Percentiles rank a stretch among this genome's conserved stretches.
Evolutionary conservation across 2,888 invertebrate species (phyloP).

Genomic region (Oligia fasciuncula): DNA sequence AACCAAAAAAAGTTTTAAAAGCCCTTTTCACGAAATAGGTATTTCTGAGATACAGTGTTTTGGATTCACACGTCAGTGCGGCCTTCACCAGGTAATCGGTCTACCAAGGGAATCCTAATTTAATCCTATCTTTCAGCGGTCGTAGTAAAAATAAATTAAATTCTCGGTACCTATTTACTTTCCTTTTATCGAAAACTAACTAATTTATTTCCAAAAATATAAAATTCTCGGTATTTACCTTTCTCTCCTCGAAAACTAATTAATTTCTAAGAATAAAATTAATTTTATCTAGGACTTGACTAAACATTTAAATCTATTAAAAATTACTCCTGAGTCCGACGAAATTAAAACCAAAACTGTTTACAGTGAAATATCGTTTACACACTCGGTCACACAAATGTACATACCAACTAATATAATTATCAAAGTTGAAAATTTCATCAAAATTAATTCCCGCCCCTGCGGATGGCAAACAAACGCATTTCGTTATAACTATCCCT

Average conservation of each 20-base stretch:
- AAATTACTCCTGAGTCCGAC: slow-evolving; percentile 14
- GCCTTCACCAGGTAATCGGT: not conserved
- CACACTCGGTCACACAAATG: slow-evolving; percentile 36
- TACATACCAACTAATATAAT: slow-evolving; percentile 38
- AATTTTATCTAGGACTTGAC: not conserved
- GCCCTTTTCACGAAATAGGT: no score
- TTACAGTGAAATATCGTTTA: slow-evolving; percentile 27
- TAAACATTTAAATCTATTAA: slow-evolving; percentile 23
- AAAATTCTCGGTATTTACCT: not conserved
- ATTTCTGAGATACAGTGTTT: no score
- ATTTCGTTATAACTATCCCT: slow-evolving; percentile 76
- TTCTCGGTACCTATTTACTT: not conserved
- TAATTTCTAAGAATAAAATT: slow-evolving; percentile 7
- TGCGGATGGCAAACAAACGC: slow-evolving; percentile 61
- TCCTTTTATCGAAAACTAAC: not conserved
- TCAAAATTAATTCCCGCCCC: slow-evolving; percentile 65
- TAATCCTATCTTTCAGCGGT: not conserved
- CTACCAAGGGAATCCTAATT: not conserved
- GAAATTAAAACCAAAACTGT: slow-evolving; percentile 38
- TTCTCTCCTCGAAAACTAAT: not conserved
- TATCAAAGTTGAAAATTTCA: slow-evolving; percentile 54
- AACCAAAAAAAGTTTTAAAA: no score
- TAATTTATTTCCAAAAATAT: not conserved
- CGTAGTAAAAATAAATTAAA: not conserved
- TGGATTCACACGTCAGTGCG: no score